Evolutionary conservation across 2,888 invertebrate species (phyloP), one percentile per base, ranked within the genome.

Genomic region (Dryobotodes eremita): DNA sequence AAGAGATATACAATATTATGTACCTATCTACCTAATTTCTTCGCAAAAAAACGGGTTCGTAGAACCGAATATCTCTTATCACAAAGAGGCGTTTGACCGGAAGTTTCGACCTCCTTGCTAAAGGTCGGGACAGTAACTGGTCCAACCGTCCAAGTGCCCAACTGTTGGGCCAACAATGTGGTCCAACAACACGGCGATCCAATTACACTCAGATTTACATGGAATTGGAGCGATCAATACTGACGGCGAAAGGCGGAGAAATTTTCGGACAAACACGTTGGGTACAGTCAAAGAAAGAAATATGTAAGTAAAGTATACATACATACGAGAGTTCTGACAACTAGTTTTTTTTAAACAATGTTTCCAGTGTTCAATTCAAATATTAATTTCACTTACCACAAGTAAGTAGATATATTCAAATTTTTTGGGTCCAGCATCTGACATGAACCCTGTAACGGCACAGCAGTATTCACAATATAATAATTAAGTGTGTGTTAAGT

Each of bases 91-190:
- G 84, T 83, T 84, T 88, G 86, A 77, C 87, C 91, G 92, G 92
- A 92, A 92, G 86, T 89, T 77, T 71, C 82, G 92, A 86, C 92
- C 92, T 89, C 88, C 85, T 90, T 94, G 85, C 77, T 79, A 94
- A 94, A 94, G 95, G 94, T 94, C 93, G 84, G 89, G 88, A 89
- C 89, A 61, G 64, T 82, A 83, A 82, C 61, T 72, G 82, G 82
- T 72, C 79, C 83, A 71, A 55, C 50, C 15, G 31, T 17, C 57
- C 79, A 66, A 66, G 42, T 55, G 71, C 1, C 55, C 79, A 77
- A 62, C 89, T 86, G 88, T 92, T 89, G 86, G 76, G 20, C 73
- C 81, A 55, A 46, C 77, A 77, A 80, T 86, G 87, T 68, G 80
- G 77, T 62, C 69, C 79, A 72, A 72, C 75, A 11, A 61, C 64